Conservation (phyloP, 2,888 invertebrate species). For the Entomobrya multifasciata region DNA sequence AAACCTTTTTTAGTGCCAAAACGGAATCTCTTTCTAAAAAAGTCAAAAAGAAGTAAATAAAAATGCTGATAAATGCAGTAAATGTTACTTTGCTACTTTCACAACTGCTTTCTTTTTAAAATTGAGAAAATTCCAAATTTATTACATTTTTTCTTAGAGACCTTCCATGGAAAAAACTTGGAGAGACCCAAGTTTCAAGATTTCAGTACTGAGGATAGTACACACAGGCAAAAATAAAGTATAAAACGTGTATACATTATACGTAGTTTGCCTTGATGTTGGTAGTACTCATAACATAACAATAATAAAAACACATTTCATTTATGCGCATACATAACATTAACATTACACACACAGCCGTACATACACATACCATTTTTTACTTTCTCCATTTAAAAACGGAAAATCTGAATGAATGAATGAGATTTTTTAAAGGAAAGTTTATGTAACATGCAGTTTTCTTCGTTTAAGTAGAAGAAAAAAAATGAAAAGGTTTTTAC, state of each 20-base stretch:
- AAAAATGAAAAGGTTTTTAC: constrained; percentile 16
- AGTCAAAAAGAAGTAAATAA: neutral
- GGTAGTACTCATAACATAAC: neutral
- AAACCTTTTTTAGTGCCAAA: constrained; percentile 24
- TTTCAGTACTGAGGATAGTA: too few relatives aligned
- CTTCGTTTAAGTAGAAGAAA: neutral
- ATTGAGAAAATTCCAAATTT: constrained; percentile 52
- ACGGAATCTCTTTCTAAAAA: constrained; percentile 32
- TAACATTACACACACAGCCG: constrained; percentile 13
- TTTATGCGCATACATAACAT: constrained; percentile 30
- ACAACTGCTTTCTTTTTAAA: neutral
- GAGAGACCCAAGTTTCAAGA: too few relatives aligned
- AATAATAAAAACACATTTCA: constrained; percentile 25
- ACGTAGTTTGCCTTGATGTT: too few relatives aligned
- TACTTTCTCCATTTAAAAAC: constrained; percentile 14
- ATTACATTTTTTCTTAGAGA: neutral
- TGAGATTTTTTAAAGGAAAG: neutral
- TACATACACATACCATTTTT: too few relatives aligned
- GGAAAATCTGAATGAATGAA: neutral
- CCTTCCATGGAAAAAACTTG: too few relatives aligned
- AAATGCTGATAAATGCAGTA: neutral
- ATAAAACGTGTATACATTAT: too few relatives aligned
- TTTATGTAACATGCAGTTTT: constrained; percentile 14
- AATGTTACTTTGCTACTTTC: neutral
- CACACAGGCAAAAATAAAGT: neutral